A percentile compares a stretch with the other conserved stretches of the same genome.
Evolutionary conservation across 2,888 invertebrate species (phyloP).

Genomic region (Allacma fusca): DNA sequence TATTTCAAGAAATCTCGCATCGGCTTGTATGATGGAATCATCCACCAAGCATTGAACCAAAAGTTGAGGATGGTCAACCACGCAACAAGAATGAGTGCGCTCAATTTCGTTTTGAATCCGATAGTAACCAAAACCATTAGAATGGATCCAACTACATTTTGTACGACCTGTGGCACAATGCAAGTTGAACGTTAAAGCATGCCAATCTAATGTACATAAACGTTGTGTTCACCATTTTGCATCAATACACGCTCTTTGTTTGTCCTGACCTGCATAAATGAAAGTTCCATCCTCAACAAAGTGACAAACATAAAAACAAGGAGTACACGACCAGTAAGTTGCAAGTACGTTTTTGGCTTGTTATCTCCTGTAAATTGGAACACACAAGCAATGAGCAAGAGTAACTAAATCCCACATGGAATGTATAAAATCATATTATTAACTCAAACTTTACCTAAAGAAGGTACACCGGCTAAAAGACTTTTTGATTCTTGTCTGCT

Average conservation of each 20-base stretch:
- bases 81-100: constrained; percentile 90
- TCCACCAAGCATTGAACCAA: constrained; percentile 99
- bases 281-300: constrained; percentile 89
- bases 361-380: constrained; percentile 77
- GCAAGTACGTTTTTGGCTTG: constrained; percentile 95
- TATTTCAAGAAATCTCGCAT: constrained; percentile 99
- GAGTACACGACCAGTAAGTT: constrained; percentile 92
- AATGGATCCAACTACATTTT: constrained; percentile 91
- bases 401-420: too few relatives aligned
- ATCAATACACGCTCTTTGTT: neutral
- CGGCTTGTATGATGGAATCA: constrained; percentile 91
- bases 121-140: constrained; percentile 96
- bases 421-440: too few relatives aligned
- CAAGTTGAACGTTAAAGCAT: neutral
- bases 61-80: constrained; percentile 90
- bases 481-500: constrained; percentile 91
- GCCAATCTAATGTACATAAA: neutral
- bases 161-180: constrained; percentile 73
- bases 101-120: constrained; percentile 98
- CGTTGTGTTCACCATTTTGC: too few relatives aligned
- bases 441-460: constrained; percentile 74
- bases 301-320: constrained; percentile 99
- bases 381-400: neutral
- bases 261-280: constrained; percentile 79
- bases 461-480: constrained; percentile 94